Conservation (phyloP, 2,797 vertebrate species). For the Sebastes steindachneri region DNA sequence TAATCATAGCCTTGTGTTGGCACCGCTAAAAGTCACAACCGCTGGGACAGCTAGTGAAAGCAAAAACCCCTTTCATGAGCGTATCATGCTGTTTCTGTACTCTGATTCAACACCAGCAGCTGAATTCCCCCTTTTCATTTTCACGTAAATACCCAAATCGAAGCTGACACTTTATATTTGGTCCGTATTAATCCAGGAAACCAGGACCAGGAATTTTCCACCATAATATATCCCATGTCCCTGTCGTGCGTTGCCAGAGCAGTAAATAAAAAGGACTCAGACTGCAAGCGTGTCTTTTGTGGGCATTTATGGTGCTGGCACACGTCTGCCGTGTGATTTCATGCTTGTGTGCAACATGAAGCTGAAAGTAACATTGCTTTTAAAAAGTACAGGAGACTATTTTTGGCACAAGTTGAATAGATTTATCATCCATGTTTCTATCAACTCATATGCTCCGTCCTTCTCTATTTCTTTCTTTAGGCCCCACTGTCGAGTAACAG, state of each 20-base stretch:
- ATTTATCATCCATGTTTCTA: neutral
- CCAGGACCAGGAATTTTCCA: constrained; percentile 59
- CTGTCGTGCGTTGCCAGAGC: constrained; percentile 50
- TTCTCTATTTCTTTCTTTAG: neutral
- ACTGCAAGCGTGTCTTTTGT: constrained; percentile 39
- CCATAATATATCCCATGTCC: constrained; percentile 52
- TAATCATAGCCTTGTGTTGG: constrained; percentile 51
- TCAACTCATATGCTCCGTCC: neutral
- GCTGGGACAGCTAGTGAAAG: constrained; percentile 30
- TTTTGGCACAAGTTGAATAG: neutral
- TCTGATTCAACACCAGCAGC: constrained; percentile 32
- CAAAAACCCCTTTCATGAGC: constrained; percentile 40
- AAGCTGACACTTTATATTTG: constrained; percentile 65
- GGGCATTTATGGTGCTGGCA: constrained; percentile 30
- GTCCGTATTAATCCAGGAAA: constrained; percentile 68
- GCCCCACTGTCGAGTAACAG: neutral
- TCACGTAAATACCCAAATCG: constrained; percentile 46
- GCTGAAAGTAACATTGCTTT: constrained; percentile 8
- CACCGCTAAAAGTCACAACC: constrained; percentile 20
- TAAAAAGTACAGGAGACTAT: neutral
- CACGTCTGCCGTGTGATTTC: constrained; percentile 44
- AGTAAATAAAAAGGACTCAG: constrained; percentile 52
- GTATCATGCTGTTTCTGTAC: constrained; percentile 32
- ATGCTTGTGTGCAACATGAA: constrained; percentile 46
- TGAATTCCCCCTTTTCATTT: constrained; percentile 44